Percentiles rank a stretch among this genome's conserved stretches.
Evolutionary conservation across 2,113 vertebrate genomes (phyloP).

Genomic region (Sminthopsis crassicaudata): DNA sequence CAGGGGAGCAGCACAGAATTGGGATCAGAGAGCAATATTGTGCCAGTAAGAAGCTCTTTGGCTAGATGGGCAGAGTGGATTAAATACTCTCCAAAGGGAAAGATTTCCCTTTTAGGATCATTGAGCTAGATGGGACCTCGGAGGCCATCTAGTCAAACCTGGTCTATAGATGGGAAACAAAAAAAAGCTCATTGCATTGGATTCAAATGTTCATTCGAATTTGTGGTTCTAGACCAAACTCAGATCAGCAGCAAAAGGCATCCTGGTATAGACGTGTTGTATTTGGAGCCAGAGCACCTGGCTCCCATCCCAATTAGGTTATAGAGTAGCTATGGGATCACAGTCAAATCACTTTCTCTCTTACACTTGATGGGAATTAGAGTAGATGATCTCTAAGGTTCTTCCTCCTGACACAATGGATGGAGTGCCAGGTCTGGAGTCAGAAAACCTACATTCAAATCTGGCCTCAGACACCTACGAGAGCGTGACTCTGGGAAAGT

Average conservation of each 20-base stretch:
- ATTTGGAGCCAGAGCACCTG: neutral
- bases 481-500: neutral
- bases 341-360: neutral
- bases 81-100: neutral
- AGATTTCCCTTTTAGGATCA: neutral
- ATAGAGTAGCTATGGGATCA: neutral
- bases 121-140: neutral
- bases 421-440: neutral
- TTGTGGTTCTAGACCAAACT: neutral
- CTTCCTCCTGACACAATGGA: neutral
- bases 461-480: neutral
- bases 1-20: neutral
- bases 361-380: neutral
- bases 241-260: neutral
- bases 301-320: neutral
- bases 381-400: neutral
- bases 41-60: neutral
- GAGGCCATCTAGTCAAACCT: neutral
- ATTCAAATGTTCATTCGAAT: neutral
- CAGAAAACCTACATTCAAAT: neutral
- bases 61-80: neutral
- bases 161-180: neutral
- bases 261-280: too few relatives aligned
- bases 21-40: neutral
- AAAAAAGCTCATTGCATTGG: neutral